Conservation (phyloP, 2,113 vertebrate genomes). For the Bubo bubo region DNA sequence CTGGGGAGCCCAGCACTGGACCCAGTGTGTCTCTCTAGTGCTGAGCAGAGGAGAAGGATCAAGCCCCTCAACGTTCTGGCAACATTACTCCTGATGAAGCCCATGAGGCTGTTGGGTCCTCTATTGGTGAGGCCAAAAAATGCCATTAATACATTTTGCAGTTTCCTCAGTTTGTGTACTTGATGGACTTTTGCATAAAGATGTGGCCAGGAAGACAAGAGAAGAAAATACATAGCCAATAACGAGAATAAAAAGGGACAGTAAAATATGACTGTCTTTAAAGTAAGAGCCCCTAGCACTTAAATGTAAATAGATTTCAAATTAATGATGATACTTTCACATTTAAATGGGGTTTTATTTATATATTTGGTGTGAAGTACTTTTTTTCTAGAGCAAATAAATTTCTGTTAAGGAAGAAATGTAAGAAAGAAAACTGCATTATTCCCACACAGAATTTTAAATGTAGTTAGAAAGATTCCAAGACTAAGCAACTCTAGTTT, state of each 20-base stretch:
- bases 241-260: neutral
- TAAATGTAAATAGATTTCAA: neutral
- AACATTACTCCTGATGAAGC: neutral
- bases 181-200: neutral
- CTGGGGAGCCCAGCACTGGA: neutral
- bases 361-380: neutral
- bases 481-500: neutral
- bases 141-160: neutral
- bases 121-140: neutral
- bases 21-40: neutral
- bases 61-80: neutral
- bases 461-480: neutral
- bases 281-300: neutral
- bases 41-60: neutral
- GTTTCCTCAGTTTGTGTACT: neutral
- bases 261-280: neutral
- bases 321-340: neutral
- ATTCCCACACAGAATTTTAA: neutral
- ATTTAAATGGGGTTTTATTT: neutral
- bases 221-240: neutral
- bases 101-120: neutral
- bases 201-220: neutral
- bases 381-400: neutral
- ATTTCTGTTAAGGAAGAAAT: neutral
- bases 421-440: neutral